Percentiles rank a stretch among this genome's conserved stretches.
Evolutionary conservation across 2,797 vertebrate species (phyloP).

Genomic region (Falco concolor): DNA sequence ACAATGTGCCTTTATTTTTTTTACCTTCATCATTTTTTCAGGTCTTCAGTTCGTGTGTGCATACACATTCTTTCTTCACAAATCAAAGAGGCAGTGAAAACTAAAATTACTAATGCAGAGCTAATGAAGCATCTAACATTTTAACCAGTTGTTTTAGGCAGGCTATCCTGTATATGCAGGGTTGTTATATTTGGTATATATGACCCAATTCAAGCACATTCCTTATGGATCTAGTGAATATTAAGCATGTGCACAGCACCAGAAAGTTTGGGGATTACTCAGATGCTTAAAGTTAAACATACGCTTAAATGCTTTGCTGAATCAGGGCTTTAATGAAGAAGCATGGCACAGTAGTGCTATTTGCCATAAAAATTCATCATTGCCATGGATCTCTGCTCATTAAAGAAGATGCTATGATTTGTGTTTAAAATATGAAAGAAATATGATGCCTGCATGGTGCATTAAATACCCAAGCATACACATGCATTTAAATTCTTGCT

Average conservation of each 20-base stretch:
- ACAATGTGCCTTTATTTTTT: conserved; percentile 55
- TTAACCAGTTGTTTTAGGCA: conserved; percentile 28
- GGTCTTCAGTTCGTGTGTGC: not conserved
- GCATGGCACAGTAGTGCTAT: not conserved
- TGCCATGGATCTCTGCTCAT: conserved; percentile 43
- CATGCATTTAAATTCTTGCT: conserved; percentile 60
- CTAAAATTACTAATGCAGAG: conserved; percentile 24
- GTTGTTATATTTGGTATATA: conserved; percentile 14
- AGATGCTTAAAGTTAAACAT: conserved; percentile 54
- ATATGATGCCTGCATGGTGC: conserved; percentile 52
- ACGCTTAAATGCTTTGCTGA: conserved; percentile 55
- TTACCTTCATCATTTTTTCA: conserved; percentile 32
- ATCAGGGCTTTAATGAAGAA: conserved; percentile 57
- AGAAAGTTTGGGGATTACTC: conserved; percentile 11
- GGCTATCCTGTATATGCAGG: not conserved
- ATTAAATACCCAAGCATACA: conserved; percentile 53
- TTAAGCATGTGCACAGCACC: not conserved
- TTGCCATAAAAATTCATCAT: conserved; percentile 61
- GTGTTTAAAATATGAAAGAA: conserved; percentile 56
- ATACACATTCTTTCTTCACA: conserved; percentile 19
- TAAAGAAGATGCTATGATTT: conserved; percentile 62
- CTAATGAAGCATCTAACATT: conserved; percentile 17
- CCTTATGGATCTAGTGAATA: not conserved
- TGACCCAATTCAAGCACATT: not conserved
- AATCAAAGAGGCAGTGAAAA: conserved; percentile 31